These are phyloP conservation scores for Ondatra zibethicus DNA, from an alignment of 2,113 vertebrate species.

Conservation along the genomic window DNA sequence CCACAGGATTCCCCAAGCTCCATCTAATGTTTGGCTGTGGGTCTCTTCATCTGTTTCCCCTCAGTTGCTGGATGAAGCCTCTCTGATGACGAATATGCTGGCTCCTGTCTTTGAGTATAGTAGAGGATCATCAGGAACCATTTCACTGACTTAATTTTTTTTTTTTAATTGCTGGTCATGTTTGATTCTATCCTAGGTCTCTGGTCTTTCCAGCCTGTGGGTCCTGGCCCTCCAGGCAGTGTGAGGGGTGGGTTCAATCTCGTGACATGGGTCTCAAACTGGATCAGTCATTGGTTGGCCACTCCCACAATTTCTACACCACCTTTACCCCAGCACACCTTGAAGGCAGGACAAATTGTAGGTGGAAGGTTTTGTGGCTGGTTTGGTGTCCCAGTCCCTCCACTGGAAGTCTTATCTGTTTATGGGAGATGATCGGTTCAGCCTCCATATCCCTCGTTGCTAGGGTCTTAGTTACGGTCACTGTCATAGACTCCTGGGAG, in stretches of 20 bases:
- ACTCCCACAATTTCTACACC: background rate
- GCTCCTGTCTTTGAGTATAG: background rate
- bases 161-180: background rate
- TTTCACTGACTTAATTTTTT: background rate
- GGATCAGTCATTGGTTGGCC: background rate
- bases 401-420: background rate
- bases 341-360: background rate
- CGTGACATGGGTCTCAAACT: background rate
- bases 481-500: background rate
- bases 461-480: background rate
- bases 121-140: background rate
- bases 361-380: background rate
- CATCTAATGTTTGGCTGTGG: background rate
- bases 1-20: background rate
- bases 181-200: background rate
- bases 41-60: background rate
- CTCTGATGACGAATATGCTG: background rate
- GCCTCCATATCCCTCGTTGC: background rate
- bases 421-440: background rate
- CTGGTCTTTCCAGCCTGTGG: background rate
- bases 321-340: background rate
- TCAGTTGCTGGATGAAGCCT: background rate
- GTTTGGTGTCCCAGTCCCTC: background rate
- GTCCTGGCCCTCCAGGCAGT: background rate
- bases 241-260: background rate